A percentile compares a stretch with the other conserved stretches of the same genome.
These are phyloP conservation scores for Idaea straminata DNA, from an alignment of 2,888 invertebrate species.

Conservation along the genomic window DNA sequence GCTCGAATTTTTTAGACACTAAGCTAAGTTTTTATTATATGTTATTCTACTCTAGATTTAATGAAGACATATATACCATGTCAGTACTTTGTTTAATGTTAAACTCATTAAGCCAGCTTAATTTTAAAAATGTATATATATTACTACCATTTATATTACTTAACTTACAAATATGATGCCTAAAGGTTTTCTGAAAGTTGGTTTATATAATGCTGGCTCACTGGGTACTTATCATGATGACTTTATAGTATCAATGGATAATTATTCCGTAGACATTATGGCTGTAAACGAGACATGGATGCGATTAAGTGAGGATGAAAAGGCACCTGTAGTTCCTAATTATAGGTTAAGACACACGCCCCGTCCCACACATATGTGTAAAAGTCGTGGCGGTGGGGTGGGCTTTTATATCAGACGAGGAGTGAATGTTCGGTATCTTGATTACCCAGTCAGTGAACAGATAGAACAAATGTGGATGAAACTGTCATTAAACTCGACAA, in stretches of 20 bases:
- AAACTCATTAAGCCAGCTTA: not conserved
- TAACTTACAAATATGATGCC: not conserved
- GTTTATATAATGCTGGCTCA: not conserved
- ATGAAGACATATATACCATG: not conserved
- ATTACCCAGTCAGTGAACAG: not conserved
- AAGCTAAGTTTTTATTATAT: not conserved
- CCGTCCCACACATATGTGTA: not conserved
- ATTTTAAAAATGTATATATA: not conserved
- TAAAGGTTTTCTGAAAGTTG: not conserved
- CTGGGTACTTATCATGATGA: not conserved
- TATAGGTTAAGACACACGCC: not conserved
- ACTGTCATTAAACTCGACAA: not conserved
- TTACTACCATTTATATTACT: not conserved
- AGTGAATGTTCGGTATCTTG: not conserved
- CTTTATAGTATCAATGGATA: slow-evolving; percentile 3
- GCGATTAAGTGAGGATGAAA: not conserved
- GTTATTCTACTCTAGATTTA: not conserved
- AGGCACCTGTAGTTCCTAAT: not conserved
- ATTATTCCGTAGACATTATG: slow-evolving; percentile 5
- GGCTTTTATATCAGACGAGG: not conserved
- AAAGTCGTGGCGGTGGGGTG: not conserved
- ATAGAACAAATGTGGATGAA: not conserved
- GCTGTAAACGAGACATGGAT: slow-evolving; percentile 10
- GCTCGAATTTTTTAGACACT: not conserved
- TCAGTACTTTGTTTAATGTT: no score